phyloP scores from a whole-genome alignment of 1,140 invertebrate genomes.

The Drosophila nigromelanica region DNA sequence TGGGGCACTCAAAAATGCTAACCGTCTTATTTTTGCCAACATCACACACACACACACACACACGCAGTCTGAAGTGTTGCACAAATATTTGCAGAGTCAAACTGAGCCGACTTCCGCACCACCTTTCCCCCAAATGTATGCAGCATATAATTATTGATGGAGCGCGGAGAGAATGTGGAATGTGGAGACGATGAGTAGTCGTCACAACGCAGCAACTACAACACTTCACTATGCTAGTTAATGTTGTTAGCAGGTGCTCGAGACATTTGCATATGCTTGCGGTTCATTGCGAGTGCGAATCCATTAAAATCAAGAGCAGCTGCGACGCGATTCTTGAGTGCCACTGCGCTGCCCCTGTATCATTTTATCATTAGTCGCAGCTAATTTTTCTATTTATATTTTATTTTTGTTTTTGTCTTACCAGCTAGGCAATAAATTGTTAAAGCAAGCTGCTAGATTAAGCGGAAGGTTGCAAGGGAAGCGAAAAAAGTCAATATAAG shows the following conservation, averaged over 20 bases:
- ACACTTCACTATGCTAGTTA: constrained; percentile 64
- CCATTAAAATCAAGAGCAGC: constrained; percentile 73
- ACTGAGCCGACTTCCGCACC: constrained; percentile 35
- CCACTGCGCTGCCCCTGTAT: constrained; percentile 21
- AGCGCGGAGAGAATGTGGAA: constrained; percentile 46
- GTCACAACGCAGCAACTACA: background rate
- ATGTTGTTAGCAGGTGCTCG: constrained; percentile 79
- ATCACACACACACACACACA: constrained; percentile 9
- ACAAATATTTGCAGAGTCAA: constrained; percentile 77
- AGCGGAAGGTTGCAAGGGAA: background rate
- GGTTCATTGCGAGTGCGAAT: constrained; percentile 80
- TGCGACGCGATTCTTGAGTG: background rate
- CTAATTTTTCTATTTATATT: too few relatives aligned
- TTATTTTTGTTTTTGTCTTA: constrained; percentile 49
- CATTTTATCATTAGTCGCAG: constrained; percentile 66
- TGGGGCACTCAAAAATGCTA: constrained; percentile 72
- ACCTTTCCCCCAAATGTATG: constrained; percentile 56
- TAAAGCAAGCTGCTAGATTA: constrained; percentile 22
- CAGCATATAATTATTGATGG: constrained; percentile 80
- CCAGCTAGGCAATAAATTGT: constrained; percentile 59
- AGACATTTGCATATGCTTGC: constrained; percentile 80
- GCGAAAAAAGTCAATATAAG: constrained; percentile 75
- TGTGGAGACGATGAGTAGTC: constrained; percentile 63
- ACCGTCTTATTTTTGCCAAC: constrained; percentile 68
- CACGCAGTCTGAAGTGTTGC: constrained; percentile 59